Evolutionary conservation across 1,140 invertebrate genomes (phyloP).

Genomic region (Parasteatoda tepidariorum): DNA sequence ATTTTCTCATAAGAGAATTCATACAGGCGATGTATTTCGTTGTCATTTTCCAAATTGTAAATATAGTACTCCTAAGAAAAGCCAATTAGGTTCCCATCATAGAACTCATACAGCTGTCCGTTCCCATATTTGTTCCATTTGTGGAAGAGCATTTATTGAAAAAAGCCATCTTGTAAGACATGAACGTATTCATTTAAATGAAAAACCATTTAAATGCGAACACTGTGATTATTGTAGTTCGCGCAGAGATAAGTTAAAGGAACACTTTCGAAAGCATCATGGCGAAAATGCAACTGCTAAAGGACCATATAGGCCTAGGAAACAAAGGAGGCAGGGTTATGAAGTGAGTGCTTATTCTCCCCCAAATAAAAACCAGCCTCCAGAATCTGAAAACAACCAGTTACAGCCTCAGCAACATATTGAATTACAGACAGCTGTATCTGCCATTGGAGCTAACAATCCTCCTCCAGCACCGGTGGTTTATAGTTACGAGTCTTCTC

Average conservation of each 20-base stretch:
- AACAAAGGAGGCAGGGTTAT: conserved; percentile 61
- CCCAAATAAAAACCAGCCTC: conserved; percentile 20
- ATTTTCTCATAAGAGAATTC: conserved; percentile 76
- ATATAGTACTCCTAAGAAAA: conserved; percentile 77
- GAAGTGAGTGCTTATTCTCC: conserved; percentile 47
- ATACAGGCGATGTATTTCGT: conserved; percentile 74
- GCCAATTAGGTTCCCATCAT: conserved; percentile 76
- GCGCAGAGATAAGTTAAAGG: conserved; percentile 77
- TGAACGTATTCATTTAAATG: conserved; percentile 75
- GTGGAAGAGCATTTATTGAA: conserved; percentile 77
- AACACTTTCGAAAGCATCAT: conserved; percentile 76
- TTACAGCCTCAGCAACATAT: conserved; percentile 44
- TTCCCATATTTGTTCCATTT: conserved; percentile 74
- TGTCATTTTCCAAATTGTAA: conserved; percentile 76
- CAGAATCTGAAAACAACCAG: conserved; percentile 28
- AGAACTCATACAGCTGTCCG: conserved; percentile 75
- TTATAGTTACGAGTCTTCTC: conserved; percentile 56
- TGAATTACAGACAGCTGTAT: conserved; percentile 46
- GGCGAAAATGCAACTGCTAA: conserved; percentile 72
- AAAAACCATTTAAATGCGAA: conserved; percentile 73
- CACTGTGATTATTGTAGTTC: conserved; percentile 77
- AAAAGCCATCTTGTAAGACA: conserved; percentile 77
- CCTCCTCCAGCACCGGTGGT: conserved; percentile 41
- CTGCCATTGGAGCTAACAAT: conserved; percentile 44
- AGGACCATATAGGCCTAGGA: conserved; percentile 71